A percentile compares a stretch with the other conserved stretches of the same genome.
phyloP scores from a whole-genome alignment of 2,888 invertebrate species.

The Chrysolina americana region DNA sequence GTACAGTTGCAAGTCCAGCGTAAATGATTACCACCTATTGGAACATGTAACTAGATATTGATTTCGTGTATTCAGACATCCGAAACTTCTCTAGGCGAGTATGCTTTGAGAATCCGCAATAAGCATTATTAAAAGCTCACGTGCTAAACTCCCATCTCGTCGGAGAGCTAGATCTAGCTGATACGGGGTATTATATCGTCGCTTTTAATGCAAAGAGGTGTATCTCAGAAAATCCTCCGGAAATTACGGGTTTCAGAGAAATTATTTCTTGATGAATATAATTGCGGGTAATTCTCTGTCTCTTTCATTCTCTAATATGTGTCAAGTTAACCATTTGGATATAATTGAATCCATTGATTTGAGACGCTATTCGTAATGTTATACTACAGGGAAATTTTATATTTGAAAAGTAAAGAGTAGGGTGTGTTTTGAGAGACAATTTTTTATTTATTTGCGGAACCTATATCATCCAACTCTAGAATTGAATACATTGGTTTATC shows the following conservation, averaged over 20 bases:
- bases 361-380: too few species aligned
- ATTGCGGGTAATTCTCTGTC: background rate
- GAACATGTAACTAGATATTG: constrained; percentile 60
- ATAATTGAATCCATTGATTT: too few species aligned
- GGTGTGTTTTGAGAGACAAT: too few species aligned
- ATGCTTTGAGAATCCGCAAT: constrained; percentile 54
- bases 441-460: too few species aligned
- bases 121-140: constrained; percentile 51
- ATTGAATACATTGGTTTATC: too few species aligned
- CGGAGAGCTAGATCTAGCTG: constrained; percentile 18
- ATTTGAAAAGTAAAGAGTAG: too few species aligned
- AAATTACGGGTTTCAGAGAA: background rate
- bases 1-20: constrained; percentile 56
- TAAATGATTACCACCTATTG: constrained; percentile 60
- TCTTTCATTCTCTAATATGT: too few species aligned
- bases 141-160: constrained; percentile 25
- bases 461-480: too few species aligned
- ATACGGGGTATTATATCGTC: constrained; percentile 13
- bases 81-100: constrained; percentile 46
- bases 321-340: too few species aligned
- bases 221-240: background rate
- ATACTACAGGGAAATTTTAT: too few species aligned
- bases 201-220: constrained; percentile 4
- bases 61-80: constrained; percentile 54
- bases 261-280: constrained; percentile 3